Evolutionary conservation across 2,888 invertebrate species (phyloP), one percentile per base, ranked within the genome.

Genomic region (Idaea straminata): DNA sequence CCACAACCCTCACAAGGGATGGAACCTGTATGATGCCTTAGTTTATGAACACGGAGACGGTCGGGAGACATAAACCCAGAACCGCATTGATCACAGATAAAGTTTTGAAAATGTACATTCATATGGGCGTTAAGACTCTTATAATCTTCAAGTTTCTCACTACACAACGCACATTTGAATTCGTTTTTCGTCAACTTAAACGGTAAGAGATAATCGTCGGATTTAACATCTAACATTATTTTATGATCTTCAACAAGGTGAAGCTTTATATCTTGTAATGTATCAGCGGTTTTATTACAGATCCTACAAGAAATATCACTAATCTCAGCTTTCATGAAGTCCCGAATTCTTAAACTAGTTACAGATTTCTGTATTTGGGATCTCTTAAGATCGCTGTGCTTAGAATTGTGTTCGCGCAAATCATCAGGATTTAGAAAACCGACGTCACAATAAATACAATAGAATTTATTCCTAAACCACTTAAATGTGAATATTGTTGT

Each of bases 101-200:
- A 92, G 70, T 92, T 89, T 69, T 88, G 89, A 64, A 85, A 92
- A 70, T 92, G 92, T 0, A 85, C 72, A 63, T 92, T 92, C 92
- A 92, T 92, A 61, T 92, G 92, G n/a, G 90, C 87, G 38, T 91
- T 91, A 0, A 92, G 67, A 5, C 87, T 81, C 69, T 88, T 90
- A 63, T 85, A 92, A 57, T 91, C 89, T 0, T 82, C 79, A 64
- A 80, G 91, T 57, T 74, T 82, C 58, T 83, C 81, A 4, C 77
- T 74, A 65, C 92, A 92, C 0, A 90, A 61, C 0, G 80, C 85
- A 70, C 92, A 92, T 61, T 80, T 76, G 62, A 83, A 91, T 3
- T 82, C 82, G 7, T 81, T 72, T 62, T 79, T 61, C 0, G 77
- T 78, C 1, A 91, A 70, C 78, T 74, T 89, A 67, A 92, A 92